Percentiles rank a stretch among this genome's conserved stretches.
Conservation (phyloP, 2,113 vertebrate genomes). For the Gallinago paraguaiae region DNA sequence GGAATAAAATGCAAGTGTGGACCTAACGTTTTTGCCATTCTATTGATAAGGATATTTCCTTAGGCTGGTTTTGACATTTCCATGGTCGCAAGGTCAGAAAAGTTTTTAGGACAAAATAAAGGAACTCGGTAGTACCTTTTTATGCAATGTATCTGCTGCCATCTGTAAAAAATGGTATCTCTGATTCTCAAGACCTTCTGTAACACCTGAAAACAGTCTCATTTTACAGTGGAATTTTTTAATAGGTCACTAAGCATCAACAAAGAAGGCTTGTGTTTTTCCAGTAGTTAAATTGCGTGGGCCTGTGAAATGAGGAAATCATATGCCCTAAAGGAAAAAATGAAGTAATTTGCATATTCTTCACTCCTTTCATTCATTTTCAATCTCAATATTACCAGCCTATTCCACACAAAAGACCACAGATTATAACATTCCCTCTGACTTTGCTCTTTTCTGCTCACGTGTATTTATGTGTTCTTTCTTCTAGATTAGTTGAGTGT, state of each 20-base stretch:
- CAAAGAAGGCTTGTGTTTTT: not conserved
- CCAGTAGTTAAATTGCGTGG: not conserved
- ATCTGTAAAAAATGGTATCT: not conserved
- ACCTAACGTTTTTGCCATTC: not conserved
- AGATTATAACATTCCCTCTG: not conserved
- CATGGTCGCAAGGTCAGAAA: not conserved
- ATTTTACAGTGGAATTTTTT: not conserved
- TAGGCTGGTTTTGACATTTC: not conserved
- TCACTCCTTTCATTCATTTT: not conserved
- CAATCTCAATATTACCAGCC: not conserved
- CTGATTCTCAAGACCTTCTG: not conserved
- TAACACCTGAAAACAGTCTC: not conserved
- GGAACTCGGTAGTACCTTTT: not conserved
- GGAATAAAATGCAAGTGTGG: not conserved
- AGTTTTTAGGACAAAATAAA: not conserved
- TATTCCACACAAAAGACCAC: not conserved
- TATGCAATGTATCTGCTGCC: not conserved
- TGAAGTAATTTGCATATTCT: not conserved
- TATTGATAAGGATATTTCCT: not conserved
- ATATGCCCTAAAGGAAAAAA: not conserved
- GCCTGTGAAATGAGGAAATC: not conserved
- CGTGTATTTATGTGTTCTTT: rapidly evolving
- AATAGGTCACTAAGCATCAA: not conserved
- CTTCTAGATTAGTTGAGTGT: not conserved
- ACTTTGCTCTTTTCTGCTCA: not conserved